Conservation (phyloP, 2,888 invertebrate species). For the Salpingus planirostris region DNA sequence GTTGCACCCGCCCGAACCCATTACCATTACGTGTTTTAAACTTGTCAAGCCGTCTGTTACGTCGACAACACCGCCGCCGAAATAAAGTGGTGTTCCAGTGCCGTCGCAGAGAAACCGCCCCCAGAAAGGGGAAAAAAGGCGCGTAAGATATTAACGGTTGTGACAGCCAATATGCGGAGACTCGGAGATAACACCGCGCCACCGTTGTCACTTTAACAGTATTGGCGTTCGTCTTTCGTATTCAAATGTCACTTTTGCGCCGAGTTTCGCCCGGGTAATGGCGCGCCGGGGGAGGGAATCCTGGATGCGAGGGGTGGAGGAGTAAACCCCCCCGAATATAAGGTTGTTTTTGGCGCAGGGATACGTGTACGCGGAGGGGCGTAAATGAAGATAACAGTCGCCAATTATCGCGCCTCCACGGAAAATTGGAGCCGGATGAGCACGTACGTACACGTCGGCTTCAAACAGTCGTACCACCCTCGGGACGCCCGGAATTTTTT, state of each 20-base stretch:
- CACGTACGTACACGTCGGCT: too few species aligned
- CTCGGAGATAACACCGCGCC: constrained; percentile 9
- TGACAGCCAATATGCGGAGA: constrained; percentile 12
- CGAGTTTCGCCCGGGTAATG: neutral
- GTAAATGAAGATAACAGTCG: too few species aligned
- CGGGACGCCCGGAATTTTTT: too few species aligned
- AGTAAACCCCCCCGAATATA: too few species aligned
- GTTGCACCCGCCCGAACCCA: constrained; percentile 18
- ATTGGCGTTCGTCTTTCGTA: constrained; percentile 9
- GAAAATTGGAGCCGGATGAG: too few species aligned
- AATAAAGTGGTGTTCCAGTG: constrained; percentile 10
- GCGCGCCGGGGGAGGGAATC: neutral
- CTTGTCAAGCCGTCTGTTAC: constrained; percentile 8
- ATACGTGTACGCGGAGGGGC: too few species aligned
- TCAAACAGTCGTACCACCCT: too few species aligned
- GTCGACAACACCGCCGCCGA: too few species aligned
- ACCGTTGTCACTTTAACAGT: constrained; percentile 7
- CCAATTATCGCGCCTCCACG: too few species aligned
- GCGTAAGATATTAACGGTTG: constrained; percentile 9
- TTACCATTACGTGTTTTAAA: constrained; percentile 23
- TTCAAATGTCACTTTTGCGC: constrained; percentile 9
- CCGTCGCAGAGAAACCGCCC: too few species aligned
- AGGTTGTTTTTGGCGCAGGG: too few species aligned
- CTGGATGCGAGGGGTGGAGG: neutral
- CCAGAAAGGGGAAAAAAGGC: too few species aligned